A percentile compares a stretch with the other conserved stretches of the same genome.
These are phyloP conservation scores for Artibeus lituratus DNA, from an alignment of 2,797 vertebrate species.

Conservation along the genomic window DNA sequence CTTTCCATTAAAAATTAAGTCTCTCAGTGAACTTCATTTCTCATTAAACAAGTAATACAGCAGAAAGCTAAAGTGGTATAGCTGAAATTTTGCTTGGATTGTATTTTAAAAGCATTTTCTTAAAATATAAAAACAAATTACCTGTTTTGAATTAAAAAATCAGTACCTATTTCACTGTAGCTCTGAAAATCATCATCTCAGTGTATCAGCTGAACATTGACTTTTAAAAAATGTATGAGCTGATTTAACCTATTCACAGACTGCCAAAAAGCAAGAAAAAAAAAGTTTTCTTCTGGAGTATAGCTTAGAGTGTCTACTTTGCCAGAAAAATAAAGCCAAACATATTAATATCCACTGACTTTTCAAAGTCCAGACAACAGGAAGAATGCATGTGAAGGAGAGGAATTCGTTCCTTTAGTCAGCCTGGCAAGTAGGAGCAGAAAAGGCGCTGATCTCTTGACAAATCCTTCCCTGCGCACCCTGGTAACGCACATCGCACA, in stretches of 20 bases:
- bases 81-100: conserved; percentile 57
- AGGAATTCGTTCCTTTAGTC: conserved; percentile 51
- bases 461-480: neutral
- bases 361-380: conserved; percentile 52
- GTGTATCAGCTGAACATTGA: conserved; percentile 37
- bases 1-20: conserved; percentile 23
- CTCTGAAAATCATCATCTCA: conserved; percentile 51
- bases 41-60: neutral
- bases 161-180: neutral
- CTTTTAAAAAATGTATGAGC: conserved; percentile 67
- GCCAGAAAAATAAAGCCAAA: conserved; percentile 72
- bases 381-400: conserved; percentile 64
- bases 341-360: conserved; percentile 49
- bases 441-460: conserved; percentile 53
- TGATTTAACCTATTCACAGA: conserved; percentile 76
- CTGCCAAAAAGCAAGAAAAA: conserved; percentile 61
- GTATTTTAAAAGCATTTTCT: conserved; percentile 49
- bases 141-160: conserved; percentile 66
- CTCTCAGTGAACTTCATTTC: conserved; percentile 38
- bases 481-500: fast-evolving
- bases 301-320: conserved; percentile 67
- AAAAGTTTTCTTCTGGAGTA: conserved; percentile 50
- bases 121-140: conserved; percentile 49
- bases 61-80: conserved; percentile 14
- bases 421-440: conserved; percentile 48